Base-by-base conservation (phyloP, 1,140 invertebrate species). In the Pseudomyrmex concolor region DNA sequence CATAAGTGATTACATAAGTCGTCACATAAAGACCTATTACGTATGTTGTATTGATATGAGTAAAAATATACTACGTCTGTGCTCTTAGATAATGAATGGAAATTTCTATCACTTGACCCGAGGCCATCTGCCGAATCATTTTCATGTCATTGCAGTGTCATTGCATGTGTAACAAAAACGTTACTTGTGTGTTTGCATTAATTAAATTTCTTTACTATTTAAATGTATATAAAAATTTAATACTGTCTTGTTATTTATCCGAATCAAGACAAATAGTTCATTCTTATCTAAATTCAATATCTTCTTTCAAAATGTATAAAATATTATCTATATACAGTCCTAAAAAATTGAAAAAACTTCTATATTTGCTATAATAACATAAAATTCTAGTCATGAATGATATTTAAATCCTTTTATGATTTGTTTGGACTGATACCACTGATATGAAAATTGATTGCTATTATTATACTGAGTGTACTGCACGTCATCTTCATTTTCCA, bases 391-490 rank as follows among this genome's bases (percentile, higher is more conserved):
- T 92, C 89, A 93, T 87, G 88, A 86, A 82, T 84, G 15, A 86
- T 88, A 93, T 88, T 93, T 93, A 50, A 94, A 94, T 71, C 93
- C 93, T 84, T 91, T 93, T 45, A 94, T 90, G 17, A 93, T 83
- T 89, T 93, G 90, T 77, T 70, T 92, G 0, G 93, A 94, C 64
- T 94, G 93, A 86, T 94, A 93, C 93, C 93, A 94, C 17, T 82
- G 84, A 85, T 92, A 94, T 7, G 85, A 78, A 63, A 45, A 43
- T 68, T 91, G 55, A 43, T 71, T 82, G 10, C 48, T 68, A 71
- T 67, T 89, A 63, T 66, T 85, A 45, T 34, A 68, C 9, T 80
- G 66, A 48, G 48, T 71, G 43, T 60, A 84, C 66, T 84, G 76
- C 43, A 71, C 25, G 1, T 66, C 57, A 22, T 84, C 34, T 19